Evolutionary conservation across 2,113 vertebrate species (phyloP), one percentile per base, ranked within the genome.

Genomic region (Cygnus atratus): DNA sequence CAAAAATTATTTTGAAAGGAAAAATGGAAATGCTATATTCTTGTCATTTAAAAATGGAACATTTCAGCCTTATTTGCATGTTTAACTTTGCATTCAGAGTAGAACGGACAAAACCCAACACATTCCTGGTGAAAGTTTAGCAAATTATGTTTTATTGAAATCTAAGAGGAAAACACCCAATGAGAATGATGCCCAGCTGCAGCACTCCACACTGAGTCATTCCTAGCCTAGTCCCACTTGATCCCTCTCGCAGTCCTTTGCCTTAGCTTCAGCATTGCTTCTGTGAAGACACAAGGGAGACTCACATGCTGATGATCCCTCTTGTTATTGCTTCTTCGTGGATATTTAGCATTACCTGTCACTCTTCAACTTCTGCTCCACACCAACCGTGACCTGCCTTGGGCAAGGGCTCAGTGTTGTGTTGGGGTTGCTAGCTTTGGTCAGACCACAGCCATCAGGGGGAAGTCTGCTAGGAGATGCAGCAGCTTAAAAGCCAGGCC

Each of bases 1-100:
- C 68, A 75, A 71, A 90, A 88, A 65, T 84, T 55, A 87, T 88
- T 95, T 86, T 90, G 88, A 93, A 93, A 68, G 85, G 75, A 71
- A 39, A 67, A 86, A 89, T 90, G 85, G 73, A 94, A 91, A 94
- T 5, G 73, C 35, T 9, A 63, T 55, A 80, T 41, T 92, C 84
- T 59, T 90, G 88, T 88, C 80, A 61, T 29, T 79, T 87, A 41
- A 17, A 87, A 90, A 67, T 16, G 76, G 83, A 95, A 86, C 57
- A 68, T 11, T 92, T 88, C 86, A 92, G 52, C 57, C 77, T 88
- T 44, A 87, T 94, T 88, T 94, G 88, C 87, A 89, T 67, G 80
- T 63, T 95, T 84, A 86, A 77, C 63, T 90, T 80, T 52, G 61
- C 65, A 16, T 77, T 44, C 52, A 39, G 86, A 93, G 94, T 62